A percentile compares a stretch with the other conserved stretches of the same genome.
phyloP scores from a whole-genome alignment of 2,113 vertebrate species.

The Misgurnus anguillicaudatus region DNA sequence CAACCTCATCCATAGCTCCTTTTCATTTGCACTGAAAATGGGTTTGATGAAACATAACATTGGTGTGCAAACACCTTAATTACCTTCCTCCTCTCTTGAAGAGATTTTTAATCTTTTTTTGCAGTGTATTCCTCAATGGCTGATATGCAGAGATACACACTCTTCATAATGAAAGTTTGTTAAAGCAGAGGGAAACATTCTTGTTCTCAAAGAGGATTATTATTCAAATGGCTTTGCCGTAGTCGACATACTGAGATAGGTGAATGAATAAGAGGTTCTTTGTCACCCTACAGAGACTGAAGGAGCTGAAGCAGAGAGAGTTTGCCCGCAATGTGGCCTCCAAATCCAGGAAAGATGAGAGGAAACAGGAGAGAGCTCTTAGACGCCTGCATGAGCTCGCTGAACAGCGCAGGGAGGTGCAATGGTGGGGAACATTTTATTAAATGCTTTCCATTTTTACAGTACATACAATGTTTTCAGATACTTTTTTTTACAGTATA shows the following conservation, averaged over 20 bases:
- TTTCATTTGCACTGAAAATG: constrained; percentile 62
- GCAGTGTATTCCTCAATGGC: constrained; percentile 27
- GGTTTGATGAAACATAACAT: constrained; percentile 58
- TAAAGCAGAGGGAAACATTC: constrained; percentile 32
- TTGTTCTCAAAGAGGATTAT: constrained; percentile 19
- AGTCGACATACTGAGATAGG: constrained; percentile 35
- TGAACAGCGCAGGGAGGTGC: constrained; percentile 64
- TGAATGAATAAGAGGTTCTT: constrained; percentile 33
- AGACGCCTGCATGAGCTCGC: constrained; percentile 84
- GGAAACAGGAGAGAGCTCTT: constrained; percentile 85
- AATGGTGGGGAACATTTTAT: constrained; percentile 42
- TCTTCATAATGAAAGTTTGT: constrained; percentile 43
- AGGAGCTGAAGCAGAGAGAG: constrained; percentile 89
- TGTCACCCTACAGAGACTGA: constrained; percentile 79
- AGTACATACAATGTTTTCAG: background rate
- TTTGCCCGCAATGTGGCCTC: constrained; percentile 88
- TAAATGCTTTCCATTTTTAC: background rate
- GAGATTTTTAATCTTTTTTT: constrained; percentile 49
- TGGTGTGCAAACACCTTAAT: constrained; percentile 58
- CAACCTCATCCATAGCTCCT: constrained; percentile 52
- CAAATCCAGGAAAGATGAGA: constrained; percentile 84
- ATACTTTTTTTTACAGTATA: no score
- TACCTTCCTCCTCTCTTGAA: constrained; percentile 46
- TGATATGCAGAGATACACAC: constrained; percentile 43
- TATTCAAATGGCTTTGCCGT: constrained; percentile 12